Conservation (phyloP, 2,113 vertebrate genomes). For the Chitala chitala region DNA sequence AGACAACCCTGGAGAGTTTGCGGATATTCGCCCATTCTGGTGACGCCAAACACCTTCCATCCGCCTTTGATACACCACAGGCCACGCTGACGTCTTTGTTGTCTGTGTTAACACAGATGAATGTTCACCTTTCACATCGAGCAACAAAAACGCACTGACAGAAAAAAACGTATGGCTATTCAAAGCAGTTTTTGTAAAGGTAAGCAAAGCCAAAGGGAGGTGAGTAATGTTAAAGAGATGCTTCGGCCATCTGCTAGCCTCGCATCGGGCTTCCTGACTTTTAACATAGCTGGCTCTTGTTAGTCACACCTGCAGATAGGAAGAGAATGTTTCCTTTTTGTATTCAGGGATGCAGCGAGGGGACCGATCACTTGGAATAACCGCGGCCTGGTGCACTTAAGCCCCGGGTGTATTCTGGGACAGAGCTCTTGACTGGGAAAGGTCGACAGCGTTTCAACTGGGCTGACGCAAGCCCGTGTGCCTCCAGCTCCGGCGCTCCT, state of each 20-base stretch:
- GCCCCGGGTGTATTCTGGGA: not conserved
- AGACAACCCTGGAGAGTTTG: conserved; percentile 56
- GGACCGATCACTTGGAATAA: not conserved
- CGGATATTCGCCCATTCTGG: conserved; percentile 57
- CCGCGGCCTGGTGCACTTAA: conserved; percentile 7
- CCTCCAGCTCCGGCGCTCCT: conserved; percentile 31
- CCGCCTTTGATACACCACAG: not conserved
- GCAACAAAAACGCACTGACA: too few relatives aligned
- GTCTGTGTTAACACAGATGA: not conserved
- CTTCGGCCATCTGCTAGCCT: too few relatives aligned
- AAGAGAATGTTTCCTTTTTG: not conserved
- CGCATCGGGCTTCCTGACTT: too few relatives aligned
- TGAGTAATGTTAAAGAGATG: too few relatives aligned
- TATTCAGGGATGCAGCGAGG: not conserved
- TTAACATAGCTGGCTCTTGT: too few relatives aligned
- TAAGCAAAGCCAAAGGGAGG: too few relatives aligned
- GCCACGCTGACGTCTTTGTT: not conserved
- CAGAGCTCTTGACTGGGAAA: not conserved
- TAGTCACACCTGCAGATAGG: conserved; percentile 37
- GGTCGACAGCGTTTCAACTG: conserved; percentile 27
- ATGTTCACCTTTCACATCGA: not conserved
- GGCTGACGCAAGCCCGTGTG: conserved; percentile 32
- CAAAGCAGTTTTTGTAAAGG: not conserved
- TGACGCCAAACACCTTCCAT: conserved; percentile 18
- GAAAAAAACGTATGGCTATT: not conserved